Evolutionary conservation across 2,113 vertebrate genomes (phyloP), one percentile per base, ranked within the genome.

Genomic region (Tragelaphus scriptus): DNA sequence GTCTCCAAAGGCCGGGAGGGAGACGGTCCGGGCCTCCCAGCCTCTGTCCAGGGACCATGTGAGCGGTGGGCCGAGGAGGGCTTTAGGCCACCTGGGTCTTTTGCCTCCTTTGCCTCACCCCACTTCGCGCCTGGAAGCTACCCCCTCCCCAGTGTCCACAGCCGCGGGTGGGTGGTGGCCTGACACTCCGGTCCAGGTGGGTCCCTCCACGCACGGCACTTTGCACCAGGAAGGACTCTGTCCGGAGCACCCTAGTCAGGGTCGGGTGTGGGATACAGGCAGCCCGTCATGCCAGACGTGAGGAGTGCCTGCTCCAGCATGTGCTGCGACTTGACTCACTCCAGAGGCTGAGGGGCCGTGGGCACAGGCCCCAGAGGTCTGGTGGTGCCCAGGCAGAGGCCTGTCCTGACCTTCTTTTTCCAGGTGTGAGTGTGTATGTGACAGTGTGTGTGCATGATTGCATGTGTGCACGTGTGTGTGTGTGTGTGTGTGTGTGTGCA

Each of bases 261-360:
- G 53, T 10, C 44, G 49, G 30, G 30, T 84, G 79, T 87, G 68
- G 84, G 58, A 81, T 59, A 55, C 21, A 93, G 96, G 68, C 82
- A 51, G 56, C 6, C 51, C 8, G 15, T 4, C 12, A 0, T 1
- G 75, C 44, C 40, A 0, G 0, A 47, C 1, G 2, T 3, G 44
- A 4, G 3, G 2, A 32, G 7, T 2, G 16, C 23, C 40, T 10
- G 68, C 47, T n/a, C 56, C 1, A 14, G n/a, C 23, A 0, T 3
- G 11, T n/a, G 32, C 84, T 8, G 7, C 21, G 10, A 32, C 53
- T 81, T 12, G 40, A 19, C 21, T 44, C 11, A 32, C 9, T 19
- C 26, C 68, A 47, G 58, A n/a, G 56, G 36, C 4, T 0, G 4
- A 25, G 82, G 44, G 4, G 14, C 32, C 3, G 21, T 65, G 68